phyloP scores from a whole-genome alignment of 2,888 invertebrate species.

The Brachylomia viminalis region DNA sequence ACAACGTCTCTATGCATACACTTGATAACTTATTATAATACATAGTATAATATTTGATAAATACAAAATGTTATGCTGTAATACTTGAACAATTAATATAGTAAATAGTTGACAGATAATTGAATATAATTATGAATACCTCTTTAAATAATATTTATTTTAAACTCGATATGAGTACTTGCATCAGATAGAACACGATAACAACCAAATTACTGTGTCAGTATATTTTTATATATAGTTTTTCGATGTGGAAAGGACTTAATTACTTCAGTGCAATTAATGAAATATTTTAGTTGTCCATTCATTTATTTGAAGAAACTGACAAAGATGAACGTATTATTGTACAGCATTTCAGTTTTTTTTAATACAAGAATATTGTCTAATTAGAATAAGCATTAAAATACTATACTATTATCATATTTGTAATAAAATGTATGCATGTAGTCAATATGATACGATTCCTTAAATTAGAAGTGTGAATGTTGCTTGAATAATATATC shows the following conservation, averaged over 20 bases:
- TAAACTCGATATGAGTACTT: constrained; percentile 10
- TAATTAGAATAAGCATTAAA: constrained; percentile 16
- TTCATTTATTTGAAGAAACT: neutral
- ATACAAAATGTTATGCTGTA: constrained; percentile 1
- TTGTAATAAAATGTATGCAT: constrained; percentile 59
- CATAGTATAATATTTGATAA: constrained; percentile 45
- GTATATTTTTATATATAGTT: neutral
- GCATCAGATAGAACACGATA: constrained; percentile 4
- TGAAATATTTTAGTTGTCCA: neutral
- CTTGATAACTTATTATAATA: constrained; percentile 40
- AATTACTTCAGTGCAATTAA: neutral
- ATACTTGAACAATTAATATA: neutral
- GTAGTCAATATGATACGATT: constrained; percentile 58
- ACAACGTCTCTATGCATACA: constrained; percentile 58
- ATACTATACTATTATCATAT: constrained; percentile 39
- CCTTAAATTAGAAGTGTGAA: constrained; percentile 73
- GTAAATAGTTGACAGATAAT: constrained; percentile 3
- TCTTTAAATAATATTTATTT: constrained; percentile 6
- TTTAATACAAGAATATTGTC: constrained; percentile 6
- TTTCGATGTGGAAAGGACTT: constrained; percentile 15
- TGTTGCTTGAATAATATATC: constrained; percentile 68
- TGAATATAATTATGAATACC: neutral
- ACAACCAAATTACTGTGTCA: neutral
- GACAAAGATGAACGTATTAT: neutral
- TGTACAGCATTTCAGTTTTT: neutral